Evolutionary conservation across 1,140 invertebrate genomes (phyloP).

Genomic region (Lasaia peninsularis): DNA sequence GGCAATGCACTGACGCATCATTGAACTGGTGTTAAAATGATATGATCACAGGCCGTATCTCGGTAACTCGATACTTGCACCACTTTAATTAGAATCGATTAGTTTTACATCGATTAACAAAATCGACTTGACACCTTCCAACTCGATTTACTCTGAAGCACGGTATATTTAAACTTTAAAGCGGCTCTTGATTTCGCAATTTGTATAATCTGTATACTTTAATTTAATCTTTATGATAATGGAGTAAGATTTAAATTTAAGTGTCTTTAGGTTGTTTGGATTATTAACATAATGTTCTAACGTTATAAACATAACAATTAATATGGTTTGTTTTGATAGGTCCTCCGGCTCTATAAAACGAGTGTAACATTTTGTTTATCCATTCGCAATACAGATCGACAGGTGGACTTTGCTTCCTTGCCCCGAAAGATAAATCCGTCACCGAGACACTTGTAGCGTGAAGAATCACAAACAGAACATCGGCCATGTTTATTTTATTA

Average conservation of each 20-base stretch:
- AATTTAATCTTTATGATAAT: slow-evolving; percentile 6
- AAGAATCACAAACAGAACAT: slow-evolving; percentile 30
- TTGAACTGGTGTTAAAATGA: not conserved
- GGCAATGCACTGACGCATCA: not conserved
- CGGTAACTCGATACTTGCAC: slow-evolving; percentile 18
- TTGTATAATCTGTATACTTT: not conserved
- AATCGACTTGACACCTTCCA: slow-evolving; percentile 22
- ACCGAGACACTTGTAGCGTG: slow-evolving; percentile 27
- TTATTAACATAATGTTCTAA: slow-evolving; percentile 24
- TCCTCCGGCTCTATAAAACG: slow-evolving; percentile 26
- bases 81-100: slow-evolving; percentile 25
- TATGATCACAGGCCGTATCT: not conserved
- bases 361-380: slow-evolving; percentile 38
- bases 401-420: slow-evolving; percentile 41
- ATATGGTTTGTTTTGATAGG: slow-evolving; percentile 41
- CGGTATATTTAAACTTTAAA: slow-evolving; percentile 23
- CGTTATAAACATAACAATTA: slow-evolving; percentile 42
- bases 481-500: slow-evolving; percentile 51
- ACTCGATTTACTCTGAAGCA: slow-evolving; percentile 37
- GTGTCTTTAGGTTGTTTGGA: slow-evolving; percentile 1
- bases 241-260: slow-evolving; percentile 11
- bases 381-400: slow-evolving; percentile 47
- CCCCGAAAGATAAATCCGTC: slow-evolving; percentile 51
- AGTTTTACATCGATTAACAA: slow-evolving; percentile 26
- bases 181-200: slow-evolving; percentile 9